Conservation (phyloP, 2,797 vertebrate species). For the Acanthopagrus latus region DNA sequence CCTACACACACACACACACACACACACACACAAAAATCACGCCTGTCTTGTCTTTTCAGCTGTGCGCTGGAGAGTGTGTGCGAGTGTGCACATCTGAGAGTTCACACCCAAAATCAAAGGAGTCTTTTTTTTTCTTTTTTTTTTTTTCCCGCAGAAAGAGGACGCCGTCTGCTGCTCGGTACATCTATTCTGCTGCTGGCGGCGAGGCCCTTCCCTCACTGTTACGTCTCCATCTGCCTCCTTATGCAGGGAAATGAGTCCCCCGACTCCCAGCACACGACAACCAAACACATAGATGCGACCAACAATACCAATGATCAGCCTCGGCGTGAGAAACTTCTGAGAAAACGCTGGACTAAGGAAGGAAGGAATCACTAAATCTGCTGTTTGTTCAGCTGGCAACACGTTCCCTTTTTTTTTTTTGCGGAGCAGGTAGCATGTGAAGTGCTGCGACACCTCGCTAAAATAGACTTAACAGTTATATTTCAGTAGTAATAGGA, state of each 20-base stretch:
- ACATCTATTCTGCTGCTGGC: conserved; percentile 55
- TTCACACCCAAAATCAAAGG: conserved; percentile 55
- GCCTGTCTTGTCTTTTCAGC: neutral
- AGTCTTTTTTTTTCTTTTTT: conserved; percentile 24
- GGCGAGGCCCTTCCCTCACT: conserved; percentile 40
- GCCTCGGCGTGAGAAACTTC: conserved; percentile 25
- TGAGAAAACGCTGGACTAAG: conserved; percentile 16
- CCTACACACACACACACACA: no score
- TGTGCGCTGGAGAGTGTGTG: neutral
- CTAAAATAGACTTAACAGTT: conserved; percentile 41
- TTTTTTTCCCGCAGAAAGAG: conserved; percentile 37
- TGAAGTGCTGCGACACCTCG: conserved; percentile 13
- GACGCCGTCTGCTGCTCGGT: conserved; percentile 36
- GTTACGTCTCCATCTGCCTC: conserved; percentile 60
- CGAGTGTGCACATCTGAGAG: neutral
- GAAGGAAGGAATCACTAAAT: conserved; percentile 31
- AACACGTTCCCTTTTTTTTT: neutral
- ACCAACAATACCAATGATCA: conserved; percentile 39
- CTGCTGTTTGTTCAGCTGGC: conserved; percentile 38
- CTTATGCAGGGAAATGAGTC: conserved; percentile 59
- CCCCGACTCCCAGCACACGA: conserved; percentile 46
- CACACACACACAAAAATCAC: no score
- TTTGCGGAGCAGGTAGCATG: conserved; percentile 12
- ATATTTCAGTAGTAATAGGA: conserved; percentile 43
- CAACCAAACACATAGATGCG: conserved; percentile 39